phyloP scores from a whole-genome alignment of 1,140 invertebrate genomes.

The Mizuhopecten yessoensis region DNA sequence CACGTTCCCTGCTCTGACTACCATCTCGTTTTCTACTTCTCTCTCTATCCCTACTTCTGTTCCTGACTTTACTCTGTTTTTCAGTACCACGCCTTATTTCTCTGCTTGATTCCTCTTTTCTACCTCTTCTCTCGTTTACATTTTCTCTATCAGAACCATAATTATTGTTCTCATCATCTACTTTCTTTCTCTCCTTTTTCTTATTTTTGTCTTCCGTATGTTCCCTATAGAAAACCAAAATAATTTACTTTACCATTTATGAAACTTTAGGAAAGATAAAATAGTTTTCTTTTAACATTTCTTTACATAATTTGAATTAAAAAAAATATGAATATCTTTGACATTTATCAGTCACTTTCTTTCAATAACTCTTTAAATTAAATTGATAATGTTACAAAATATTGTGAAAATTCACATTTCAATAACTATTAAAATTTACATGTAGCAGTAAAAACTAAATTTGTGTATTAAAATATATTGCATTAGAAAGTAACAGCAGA shows the following conservation, averaged over 20 bases:
- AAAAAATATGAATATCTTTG: neutral
- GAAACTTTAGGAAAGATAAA: neutral
- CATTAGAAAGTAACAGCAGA: too few relatives aligned
- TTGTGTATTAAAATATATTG: too few relatives aligned
- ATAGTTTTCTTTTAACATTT: neutral
- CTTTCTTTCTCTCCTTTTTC: slow-evolving; percentile 42
- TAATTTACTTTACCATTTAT: slow-evolving; percentile 21
- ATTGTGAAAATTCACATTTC: too few relatives aligned
- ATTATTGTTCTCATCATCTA: slow-evolving; percentile 45
- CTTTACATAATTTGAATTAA: neutral
- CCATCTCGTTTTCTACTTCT: slow-evolving; percentile 45
- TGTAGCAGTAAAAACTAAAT: too few relatives aligned
- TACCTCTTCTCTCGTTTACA: neutral
- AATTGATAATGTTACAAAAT: too few relatives aligned
- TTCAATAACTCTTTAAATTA: too few relatives aligned
- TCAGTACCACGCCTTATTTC: neutral
- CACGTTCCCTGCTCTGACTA: slow-evolving; percentile 35
- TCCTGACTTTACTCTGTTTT: neutral
- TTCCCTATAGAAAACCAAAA: slow-evolving; percentile 26
- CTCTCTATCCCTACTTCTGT: neutral
- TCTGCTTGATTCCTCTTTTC: slow-evolving; percentile 6
- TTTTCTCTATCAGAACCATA: slow-evolving; percentile 40
- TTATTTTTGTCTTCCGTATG: neutral
- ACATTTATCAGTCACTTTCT: too few relatives aligned
- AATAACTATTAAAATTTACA: too few relatives aligned